Conservation (phyloP, 2,888 invertebrate species). For the Spodoptera exigua region DNA sequence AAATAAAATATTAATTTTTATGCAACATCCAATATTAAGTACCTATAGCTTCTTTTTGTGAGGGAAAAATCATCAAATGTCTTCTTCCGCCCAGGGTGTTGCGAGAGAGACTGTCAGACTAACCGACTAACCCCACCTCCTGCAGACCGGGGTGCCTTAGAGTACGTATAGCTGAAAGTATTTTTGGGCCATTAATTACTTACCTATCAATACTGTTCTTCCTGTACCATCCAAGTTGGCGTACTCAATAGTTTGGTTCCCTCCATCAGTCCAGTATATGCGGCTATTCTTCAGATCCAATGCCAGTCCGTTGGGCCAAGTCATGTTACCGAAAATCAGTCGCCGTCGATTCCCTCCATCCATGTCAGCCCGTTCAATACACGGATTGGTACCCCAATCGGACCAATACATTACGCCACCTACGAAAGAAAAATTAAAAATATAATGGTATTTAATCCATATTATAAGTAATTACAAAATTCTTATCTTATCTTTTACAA, state of each 20-base stretch:
- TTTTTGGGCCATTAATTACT: conserved; percentile 56
- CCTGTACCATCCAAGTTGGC: conserved; percentile 93
- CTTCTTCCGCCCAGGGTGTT: too few relatives aligned
- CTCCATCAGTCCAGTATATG: conserved; percentile 96
- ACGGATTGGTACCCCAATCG: conserved; percentile 94
- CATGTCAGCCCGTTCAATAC: conserved; percentile 96
- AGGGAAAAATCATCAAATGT: too few relatives aligned
- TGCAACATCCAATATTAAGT: neutral
- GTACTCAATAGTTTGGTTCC: conserved; percentile 93
- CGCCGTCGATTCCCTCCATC: conserved; percentile 92
- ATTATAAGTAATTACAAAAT: too few relatives aligned
- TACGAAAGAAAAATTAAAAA: conserved; percentile 57
- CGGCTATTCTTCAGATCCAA: conserved; percentile 92
- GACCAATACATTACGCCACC: conserved; percentile 97
- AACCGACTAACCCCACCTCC: too few relatives aligned
- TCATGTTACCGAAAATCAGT: conserved; percentile 91
- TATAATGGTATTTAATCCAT: neutral
- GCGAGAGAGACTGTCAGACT: too few relatives aligned
- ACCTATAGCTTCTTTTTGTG: neutral
- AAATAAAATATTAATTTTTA: conserved; percentile 24
- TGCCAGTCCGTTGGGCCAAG: conserved; percentile 96
- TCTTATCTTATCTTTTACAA: too few relatives aligned
- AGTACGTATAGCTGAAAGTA: too few relatives aligned
- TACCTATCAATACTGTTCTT: conserved; percentile 91
- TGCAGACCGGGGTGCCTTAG: too few relatives aligned